These are phyloP conservation scores for Okamejei kenojei DNA, from an alignment of 2,797 vertebrate genomes.

Conservation along the genomic window DNA sequence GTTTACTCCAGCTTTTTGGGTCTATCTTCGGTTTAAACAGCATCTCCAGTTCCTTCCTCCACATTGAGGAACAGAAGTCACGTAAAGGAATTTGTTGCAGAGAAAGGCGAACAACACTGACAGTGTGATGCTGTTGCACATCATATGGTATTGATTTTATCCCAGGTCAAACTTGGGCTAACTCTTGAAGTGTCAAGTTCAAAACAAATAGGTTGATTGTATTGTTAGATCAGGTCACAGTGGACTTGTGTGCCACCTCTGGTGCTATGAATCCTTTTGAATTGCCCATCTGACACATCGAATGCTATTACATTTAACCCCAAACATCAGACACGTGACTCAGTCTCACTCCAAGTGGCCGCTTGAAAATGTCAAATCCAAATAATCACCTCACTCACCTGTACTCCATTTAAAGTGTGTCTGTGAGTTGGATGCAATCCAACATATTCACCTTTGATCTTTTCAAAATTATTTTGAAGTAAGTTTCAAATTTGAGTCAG, in stretches of 20 bases:
- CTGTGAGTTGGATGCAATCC: not conserved
- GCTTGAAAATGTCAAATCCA: not conserved
- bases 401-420: not conserved
- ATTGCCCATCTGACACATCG: not conserved
- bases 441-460: not conserved
- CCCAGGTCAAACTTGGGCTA: not conserved
- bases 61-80: not conserved
- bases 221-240: not conserved
- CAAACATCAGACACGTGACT: not conserved
- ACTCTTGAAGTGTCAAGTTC: conserved; percentile 19
- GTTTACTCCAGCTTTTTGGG: too few species aligned
- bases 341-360: not conserved
- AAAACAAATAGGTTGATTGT: conserved; percentile 23
- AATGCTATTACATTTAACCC: not conserved
- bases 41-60: too few species aligned
- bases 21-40: too few species aligned
- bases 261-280: not conserved
- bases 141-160: conserved; percentile 19
- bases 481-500: not conserved
- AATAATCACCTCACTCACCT: not conserved
- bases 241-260: not conserved
- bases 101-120: not conserved
- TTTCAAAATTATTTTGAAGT: not conserved
- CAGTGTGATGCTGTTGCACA: not conserved
- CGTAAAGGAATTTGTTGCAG: not conserved